Evolutionary conservation across 2,113 vertebrate species (phyloP), one percentile per base, ranked within the genome.

Genomic region (Pyxicephalus adspersus): DNA sequence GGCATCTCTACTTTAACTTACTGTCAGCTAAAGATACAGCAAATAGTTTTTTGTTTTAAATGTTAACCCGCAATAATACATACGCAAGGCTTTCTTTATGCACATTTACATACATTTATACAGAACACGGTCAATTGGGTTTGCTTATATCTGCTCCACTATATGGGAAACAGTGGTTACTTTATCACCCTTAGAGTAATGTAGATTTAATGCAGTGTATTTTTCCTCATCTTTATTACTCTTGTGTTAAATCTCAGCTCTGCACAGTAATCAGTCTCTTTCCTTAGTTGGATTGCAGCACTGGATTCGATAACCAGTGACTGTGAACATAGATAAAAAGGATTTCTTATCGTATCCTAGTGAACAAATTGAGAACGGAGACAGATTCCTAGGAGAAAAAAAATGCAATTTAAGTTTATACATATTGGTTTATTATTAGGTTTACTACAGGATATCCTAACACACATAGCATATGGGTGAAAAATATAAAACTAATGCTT

Each of bases 281-380:
- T 26, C 16, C 22, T 50, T 57, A 22, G 4, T 63, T 25, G 22
- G 38, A 76, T 50, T 13, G 8, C 38, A 51, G 31, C 34, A 76
- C 31, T 26, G 6, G 26, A 26, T 45, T 45, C 16, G 3, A 0
- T 45, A 38, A n/a, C 16, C 71, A 8, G 71, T 74, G 54, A 54
- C 38, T 45, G 9, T 19, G 52, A 58, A 68, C 45, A 25, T 23
- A 11, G 65, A 60, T 55, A 22, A 17, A 63, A 29, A 29, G 11
- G 0, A 73, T 31, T 0, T 5, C 87, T 91, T 96, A 97, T 88
- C 96, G 95, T 91, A 97, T 98, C 90, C 96, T 92, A 61, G 96
- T 98, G 90, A 98, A 98, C 83, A 98, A 95, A 89, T 97, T 98
- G 81, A 98, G 91, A 77, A 98, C 96, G 0, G 96, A 97, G 66